Evolutionary conservation across 1,140 invertebrate species (phyloP), one percentile per base, ranked within the genome.

Genomic region (Globodera ellingtonae): DNA sequence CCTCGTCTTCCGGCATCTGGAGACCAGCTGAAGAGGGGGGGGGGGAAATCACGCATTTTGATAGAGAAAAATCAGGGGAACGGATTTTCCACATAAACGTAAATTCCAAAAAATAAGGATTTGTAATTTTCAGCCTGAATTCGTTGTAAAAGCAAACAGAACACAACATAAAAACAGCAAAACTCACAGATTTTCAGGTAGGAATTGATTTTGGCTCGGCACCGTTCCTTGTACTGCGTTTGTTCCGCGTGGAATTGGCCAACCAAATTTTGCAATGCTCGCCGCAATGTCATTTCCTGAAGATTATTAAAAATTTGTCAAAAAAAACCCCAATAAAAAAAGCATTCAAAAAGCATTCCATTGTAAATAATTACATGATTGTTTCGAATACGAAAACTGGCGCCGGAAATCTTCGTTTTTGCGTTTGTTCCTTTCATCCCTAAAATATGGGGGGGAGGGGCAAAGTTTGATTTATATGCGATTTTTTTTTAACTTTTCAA

Each of bases 1-100:
- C 75, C 65, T 86, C 85, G 3, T 85, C 84, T 76, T 85, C 78
- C 35, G 76, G 24, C 79, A 85, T 78, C 18, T 86, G 65, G 13
- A 85, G 35, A 46, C 82, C 82, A 56, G 85, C 84, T 85, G n/a
- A 79, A 87, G 69, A 48, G 59, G n/a, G 56, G 44, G 52, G 47
- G 13, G 13, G 15, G 47, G 35, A 35, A 35, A 3, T 35, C 35
- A 35, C 35, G 35, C 35, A 35, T 35, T 35, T 35, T 35, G 35
- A 35, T 0, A 35, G 35, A 35, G 35, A 2, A 35, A 35, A 35
- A 35, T 35, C 1, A 2, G 3, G 35, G 35, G 35, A 35, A 35
- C 35, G 3, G 35, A 35, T 35, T 35, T 35, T 35, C 1, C 35
- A 35, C 35, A 35, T 2, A 35, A 35, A 35, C 35, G 35, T 0